phyloP scores from a whole-genome alignment of 2,888 invertebrate genomes.

The Anthophora plumipes region DNA sequence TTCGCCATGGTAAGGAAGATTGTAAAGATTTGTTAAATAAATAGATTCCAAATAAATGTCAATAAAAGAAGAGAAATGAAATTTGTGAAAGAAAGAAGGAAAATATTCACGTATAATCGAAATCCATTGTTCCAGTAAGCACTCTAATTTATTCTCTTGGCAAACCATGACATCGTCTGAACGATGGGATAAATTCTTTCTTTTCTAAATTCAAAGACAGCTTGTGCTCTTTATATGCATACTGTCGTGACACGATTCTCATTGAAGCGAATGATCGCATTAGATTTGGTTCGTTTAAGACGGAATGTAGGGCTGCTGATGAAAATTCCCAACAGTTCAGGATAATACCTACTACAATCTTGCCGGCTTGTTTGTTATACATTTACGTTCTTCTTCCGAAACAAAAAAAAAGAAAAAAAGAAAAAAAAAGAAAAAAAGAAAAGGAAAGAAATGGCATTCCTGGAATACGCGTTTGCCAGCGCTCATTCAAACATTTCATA shows the following conservation, averaged over 20 bases:
- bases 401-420: not conserved
- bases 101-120: too few species aligned
- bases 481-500: slow-evolving; percentile 42
- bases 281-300: slow-evolving; percentile 65
- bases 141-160: too few species aligned
- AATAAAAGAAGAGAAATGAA: too few species aligned
- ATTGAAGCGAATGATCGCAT: slow-evolving; percentile 64
- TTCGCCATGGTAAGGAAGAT: too few species aligned
- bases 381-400: slow-evolving; percentile 19
- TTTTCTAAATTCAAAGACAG: too few species aligned
- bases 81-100: too few species aligned
- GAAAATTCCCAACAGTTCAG: slow-evolving; percentile 36
- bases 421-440: not conserved
- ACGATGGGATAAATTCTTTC: too few species aligned
- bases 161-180: too few species aligned
- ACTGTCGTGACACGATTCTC: slow-evolving; percentile 44
- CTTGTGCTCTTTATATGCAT: too few species aligned
- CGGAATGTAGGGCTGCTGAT: slow-evolving; percentile 52
- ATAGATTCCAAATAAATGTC: too few species aligned
- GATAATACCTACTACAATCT: slow-evolving; percentile 24
- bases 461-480: slow-evolving; percentile 27
- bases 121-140: too few species aligned
- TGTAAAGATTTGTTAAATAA: too few species aligned
- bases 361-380: slow-evolving; percentile 21
- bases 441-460: slow-evolving; percentile 23